These are phyloP conservation scores for Cyrtorhinus lividipennis DNA, from an alignment of 1,140 invertebrate genomes.

Conservation along the genomic window DNA sequence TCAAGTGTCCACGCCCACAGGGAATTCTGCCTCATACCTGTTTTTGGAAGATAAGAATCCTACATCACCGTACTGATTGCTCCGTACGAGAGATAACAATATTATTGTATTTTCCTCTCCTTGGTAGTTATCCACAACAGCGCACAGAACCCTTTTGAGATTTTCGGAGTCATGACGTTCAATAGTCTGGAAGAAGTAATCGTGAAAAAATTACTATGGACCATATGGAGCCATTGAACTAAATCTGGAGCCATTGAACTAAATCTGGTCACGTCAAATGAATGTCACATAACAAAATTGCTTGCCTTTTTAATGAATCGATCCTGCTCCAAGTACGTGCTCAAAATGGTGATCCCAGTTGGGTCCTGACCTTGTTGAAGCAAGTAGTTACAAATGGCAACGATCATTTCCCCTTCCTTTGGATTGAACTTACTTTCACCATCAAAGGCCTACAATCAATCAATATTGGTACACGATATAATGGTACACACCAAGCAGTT, in stretches of 20 bases:
- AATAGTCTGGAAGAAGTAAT: background rate
- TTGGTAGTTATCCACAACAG: conserved; percentile 68
- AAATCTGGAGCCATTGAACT: background rate
- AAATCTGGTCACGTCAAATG: too few species aligned
- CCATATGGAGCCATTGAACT: background rate
- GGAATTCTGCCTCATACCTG: too few species aligned
- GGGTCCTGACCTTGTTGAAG: background rate
- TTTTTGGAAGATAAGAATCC: conserved; percentile 64
- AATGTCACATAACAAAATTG: conserved; percentile 7
- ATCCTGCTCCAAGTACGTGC: background rate
- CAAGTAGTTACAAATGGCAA: background rate
- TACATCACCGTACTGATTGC: conserved; percentile 47
- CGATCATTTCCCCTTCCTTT: background rate
- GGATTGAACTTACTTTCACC: background rate
- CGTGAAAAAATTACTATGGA: background rate
- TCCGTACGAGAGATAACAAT: conserved; percentile 65
- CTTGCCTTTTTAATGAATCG: background rate
- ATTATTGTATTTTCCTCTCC: conserved; percentile 77
- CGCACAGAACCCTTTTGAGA: conserved; percentile 37
- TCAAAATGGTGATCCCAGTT: background rate
- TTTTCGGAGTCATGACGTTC: background rate
- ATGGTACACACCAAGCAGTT: background rate
- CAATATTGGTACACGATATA: background rate
- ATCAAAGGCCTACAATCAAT: background rate
- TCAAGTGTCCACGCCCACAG: too few species aligned